Evolutionary conservation across 2,113 vertebrate species (phyloP), one percentile per base, ranked within the genome.

Genomic region (Echinops telfairi): DNA sequence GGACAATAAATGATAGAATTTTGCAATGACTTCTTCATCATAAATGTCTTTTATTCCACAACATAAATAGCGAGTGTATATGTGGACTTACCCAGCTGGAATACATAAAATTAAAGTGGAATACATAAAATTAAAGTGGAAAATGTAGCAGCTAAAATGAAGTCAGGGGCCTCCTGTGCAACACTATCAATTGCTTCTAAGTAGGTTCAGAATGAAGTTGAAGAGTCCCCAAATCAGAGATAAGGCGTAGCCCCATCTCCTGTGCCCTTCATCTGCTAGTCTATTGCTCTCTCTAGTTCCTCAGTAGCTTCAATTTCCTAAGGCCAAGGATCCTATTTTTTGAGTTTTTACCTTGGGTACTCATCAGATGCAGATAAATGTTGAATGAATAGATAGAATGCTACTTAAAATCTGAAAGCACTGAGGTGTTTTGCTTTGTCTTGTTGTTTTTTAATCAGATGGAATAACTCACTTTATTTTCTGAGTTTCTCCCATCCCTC

Each of bases 341-440:
- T 43, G 6, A 84, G 12, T 77, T 53, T 75, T 57, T 87, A 43
- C 68, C 58, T 40, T 82, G 53, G 40, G 20, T 78, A 8, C 25
- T 71, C n/a, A 71, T 70, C 60, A 43, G 20, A 27, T 0, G n/a
- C 23, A 57, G n/a, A 23, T 53, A 25, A 78, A 77, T 81, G 11
- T 71, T 93, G 22, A 81, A 88, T 92, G 58, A 83, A 17, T 92
- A 91, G 20, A 73, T 27, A 62, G 83, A 15, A 40, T 60, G 5
- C 16, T 64, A 58, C 68, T 87, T 83, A 27, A 83, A 31, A 15
- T 83, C 78, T n/a, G 53, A 89, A 92, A 82, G 36, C 3, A n/a
- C 36, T 71, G 14, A 62, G 1, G 76, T 53, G 6, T 83, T 91
- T 47, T 14, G 89, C 90, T 89, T 92, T 88, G n/a, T n/a, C n/a